Evolutionary conservation across 2,888 invertebrate species (phyloP).

Genomic region (Dicyrtomina minuta): DNA sequence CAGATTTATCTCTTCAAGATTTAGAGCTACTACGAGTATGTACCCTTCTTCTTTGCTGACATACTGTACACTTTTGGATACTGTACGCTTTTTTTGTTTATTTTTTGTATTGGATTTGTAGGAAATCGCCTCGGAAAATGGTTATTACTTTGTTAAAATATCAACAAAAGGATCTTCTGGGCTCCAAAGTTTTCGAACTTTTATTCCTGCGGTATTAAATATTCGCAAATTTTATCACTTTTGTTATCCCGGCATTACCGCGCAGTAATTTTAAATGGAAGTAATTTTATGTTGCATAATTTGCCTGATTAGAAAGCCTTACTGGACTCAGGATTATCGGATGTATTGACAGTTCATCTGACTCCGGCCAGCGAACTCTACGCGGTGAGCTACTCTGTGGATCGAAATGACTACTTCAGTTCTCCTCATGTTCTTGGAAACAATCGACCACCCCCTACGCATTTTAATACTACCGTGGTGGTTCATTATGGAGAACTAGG

Average conservation of each 20-base stretch:
- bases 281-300: neutral
- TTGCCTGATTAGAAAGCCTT: conserved; percentile 73
- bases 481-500: conserved; percentile 79
- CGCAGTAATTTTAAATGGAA: neutral
- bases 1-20: conserved; percentile 41
- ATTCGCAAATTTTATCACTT: no score
- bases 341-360: conserved; percentile 75
- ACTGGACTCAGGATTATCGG: conserved; percentile 73
- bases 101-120: conserved; percentile 56
- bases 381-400: conserved; percentile 58
- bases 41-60: no score
- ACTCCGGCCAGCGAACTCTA: conserved; percentile 73
- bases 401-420: conserved; percentile 50
- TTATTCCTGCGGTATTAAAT: conserved; percentile 78
- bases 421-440: conserved; percentile 60
- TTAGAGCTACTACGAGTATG: conserved; percentile 41
- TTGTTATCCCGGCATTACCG: conserved; percentile 26
- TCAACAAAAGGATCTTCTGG: conserved; percentile 69
- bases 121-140: conserved; percentile 67
- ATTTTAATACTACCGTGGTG: conserved; percentile 75
- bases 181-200: conserved; percentile 71
- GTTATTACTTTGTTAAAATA: conserved; percentile 73
- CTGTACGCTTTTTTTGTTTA: neutral
- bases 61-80: neutral
- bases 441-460: conserved; percentile 61